Percentiles rank a stretch among this genome's conserved stretches.
These are phyloP conservation scores for Wiebesia pumilae DNA, from an alignment of 1,140 invertebrate species.

Conservation along the genomic window DNA sequence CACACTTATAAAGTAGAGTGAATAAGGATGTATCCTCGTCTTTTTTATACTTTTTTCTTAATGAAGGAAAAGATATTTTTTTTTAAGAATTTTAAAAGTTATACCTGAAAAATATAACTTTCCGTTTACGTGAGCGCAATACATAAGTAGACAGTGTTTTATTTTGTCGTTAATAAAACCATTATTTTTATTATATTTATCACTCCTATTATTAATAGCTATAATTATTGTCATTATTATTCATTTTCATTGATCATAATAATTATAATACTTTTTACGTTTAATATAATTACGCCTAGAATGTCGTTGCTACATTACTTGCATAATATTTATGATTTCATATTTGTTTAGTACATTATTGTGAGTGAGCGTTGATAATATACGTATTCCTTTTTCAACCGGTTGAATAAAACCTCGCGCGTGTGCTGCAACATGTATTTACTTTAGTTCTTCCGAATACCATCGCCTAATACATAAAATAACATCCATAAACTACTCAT, in stretches of 20 bases:
- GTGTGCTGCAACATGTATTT: conserved; percentile 15
- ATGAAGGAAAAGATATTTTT: conserved; percentile 24
- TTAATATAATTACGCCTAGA: conserved; percentile 1
- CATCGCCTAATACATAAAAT: conserved; percentile 37
- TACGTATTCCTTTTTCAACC: conserved; percentile 21
- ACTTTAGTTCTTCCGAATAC: conserved; percentile 36
- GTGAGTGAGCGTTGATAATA: conserved; percentile 12
- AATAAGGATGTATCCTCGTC: conserved; percentile 39
- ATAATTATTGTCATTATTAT: conserved; percentile 32
- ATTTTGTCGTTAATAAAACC: conserved; percentile 35
- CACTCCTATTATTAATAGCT: conserved; percentile 28
- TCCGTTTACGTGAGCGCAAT: conserved; percentile 19
- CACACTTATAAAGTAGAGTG: conserved; percentile 25
- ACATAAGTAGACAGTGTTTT: conserved; percentile 43
- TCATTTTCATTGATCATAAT: conserved; percentile 36
- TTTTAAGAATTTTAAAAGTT: conserved; percentile 28
- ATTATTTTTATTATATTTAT: conserved; percentile 36
- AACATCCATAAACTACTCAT: conserved; percentile 41
- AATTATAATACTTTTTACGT: conserved; percentile 31
- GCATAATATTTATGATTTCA: conserved; percentile 47
- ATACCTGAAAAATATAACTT: conserved; percentile 12
- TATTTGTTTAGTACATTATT: conserved; percentile 21
- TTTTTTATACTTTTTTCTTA: conserved; percentile 45
- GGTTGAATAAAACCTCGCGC: conserved; percentile 41
- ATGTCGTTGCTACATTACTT: conserved; percentile 21